Evolutionary conservation across 2,888 invertebrate genomes (phyloP).

Genomic region (Tromatobia lineatoria): DNA sequence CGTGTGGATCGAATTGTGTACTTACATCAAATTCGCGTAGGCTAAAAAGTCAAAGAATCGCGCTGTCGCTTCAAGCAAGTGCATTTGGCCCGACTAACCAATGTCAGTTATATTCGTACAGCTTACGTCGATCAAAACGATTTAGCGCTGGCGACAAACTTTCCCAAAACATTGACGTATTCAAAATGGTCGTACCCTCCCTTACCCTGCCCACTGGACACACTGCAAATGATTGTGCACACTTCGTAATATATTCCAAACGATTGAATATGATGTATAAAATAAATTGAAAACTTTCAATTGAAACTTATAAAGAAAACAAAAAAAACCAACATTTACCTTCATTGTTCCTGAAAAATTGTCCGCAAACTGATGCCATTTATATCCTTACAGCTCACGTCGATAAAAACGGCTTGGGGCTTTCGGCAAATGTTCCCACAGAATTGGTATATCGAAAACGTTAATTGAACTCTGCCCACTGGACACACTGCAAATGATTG

Average conservation of each 20-base stretch:
- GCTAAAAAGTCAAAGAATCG: conserved; percentile 15
- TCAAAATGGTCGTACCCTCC: not conserved
- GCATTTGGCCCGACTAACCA: conserved; percentile 22
- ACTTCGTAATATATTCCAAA: conserved; percentile 63
- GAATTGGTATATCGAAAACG: not conserved
- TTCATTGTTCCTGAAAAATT: not conserved
- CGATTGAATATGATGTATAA: conserved; percentile 64
- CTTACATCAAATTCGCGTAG: conserved; percentile 37
- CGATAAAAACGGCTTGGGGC: conserved; percentile 24
- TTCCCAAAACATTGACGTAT: conserved; percentile 2
- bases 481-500: conserved; percentile 50
- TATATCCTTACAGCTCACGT: conserved; percentile 3
- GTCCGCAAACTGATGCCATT: not conserved
- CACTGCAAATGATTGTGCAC: conserved; percentile 59
- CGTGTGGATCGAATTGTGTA: conserved; percentile 50
- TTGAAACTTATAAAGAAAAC: not conserved
- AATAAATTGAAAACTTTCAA: conserved; percentile 61
- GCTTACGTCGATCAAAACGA: conserved; percentile 24
- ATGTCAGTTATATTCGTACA: conserved; percentile 7
- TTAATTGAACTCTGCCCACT: not conserved
- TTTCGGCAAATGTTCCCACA: not conserved
- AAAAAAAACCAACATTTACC: not conserved
- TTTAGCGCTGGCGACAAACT: conserved; percentile 24
- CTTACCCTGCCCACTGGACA: conserved; percentile 22
- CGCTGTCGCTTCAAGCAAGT: conserved; percentile 27